Base-by-base conservation (phyloP, 1,140 invertebrate genomes). In the Venturia canescens region DNA sequence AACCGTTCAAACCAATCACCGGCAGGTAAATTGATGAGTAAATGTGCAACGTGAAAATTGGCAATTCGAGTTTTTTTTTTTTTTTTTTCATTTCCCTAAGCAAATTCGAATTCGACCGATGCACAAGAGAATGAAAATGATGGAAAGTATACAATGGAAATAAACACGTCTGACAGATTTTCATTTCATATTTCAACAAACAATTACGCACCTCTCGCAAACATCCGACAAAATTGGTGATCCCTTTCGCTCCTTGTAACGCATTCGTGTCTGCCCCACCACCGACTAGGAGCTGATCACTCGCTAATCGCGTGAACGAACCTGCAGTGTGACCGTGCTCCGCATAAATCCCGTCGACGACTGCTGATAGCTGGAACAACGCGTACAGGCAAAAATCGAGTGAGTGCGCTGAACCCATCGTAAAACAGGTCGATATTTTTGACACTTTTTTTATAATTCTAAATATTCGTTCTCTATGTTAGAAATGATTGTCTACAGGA, bases 191-290 rank as follows among this genome's bases (percentile, higher is more conserved):
- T n/a, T 21, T 5, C n/a, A n/a, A 21, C 11, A 23, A 57, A 57
- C n/a, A 44, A 38, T 18, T 1, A 84, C 89, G 92, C 91, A 99
- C 98, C 94, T 99, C 98, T 90, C 97, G 95, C 87, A 99, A 93
- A 89, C 98, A 99, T 5, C 98, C 98, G 82, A 98, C 96, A 89
- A 99, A 99, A 91, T 98, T 98, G 86, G 94, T 96, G 88, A 96
- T 95, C 18, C 97, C 96, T 77, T 95, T 94, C n/a, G 96, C 95
- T 0, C 97, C 97, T n/a, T 95, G 94, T 57, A 98, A 91, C 3
- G 94, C 94, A 50, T 94, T 92, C 3, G 96, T 94, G 88, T 97
- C 96, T 31, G 97, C 95, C 21, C 96, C 96, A 2, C 98, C 98
- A 5, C 97, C 98, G 16, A 99, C 96, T 85, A 97, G 96, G 11